Evolutionary conservation across 2,113 vertebrate species (phyloP), one percentile per base, ranked within the genome.

Genomic region (Eleginops maclovinus): DNA sequence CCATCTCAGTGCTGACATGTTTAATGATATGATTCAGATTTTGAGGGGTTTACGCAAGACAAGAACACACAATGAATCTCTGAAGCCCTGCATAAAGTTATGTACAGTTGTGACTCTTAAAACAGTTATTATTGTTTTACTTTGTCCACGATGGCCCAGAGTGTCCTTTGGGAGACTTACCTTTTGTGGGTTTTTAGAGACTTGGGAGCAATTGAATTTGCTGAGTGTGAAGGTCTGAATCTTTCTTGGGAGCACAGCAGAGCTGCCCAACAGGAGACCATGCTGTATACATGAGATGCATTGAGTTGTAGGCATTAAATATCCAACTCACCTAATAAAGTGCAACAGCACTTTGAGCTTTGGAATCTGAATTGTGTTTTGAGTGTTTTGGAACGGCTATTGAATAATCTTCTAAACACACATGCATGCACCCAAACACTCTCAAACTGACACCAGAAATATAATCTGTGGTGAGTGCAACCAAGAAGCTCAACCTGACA

Each of bases 41-140:
- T 60, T 53, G 50, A n/a, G 41, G 21, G 17, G 68, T 82, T 89
- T 86, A 66, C 24, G 46, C 21, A 81, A 85, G 81, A 75, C 81
- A 83, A 84, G 81, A 83, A 77, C 62, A 76, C 67, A 65, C 36
- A 12, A 81, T 84, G 78, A 85, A 85, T 91, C 88, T 90, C 75
- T 53, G n/a, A 28, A 85, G 78, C 63, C 51, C 16, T 17, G 74
- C 61, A 83, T 86, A 91, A 89, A 86, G 65, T 83, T 82, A 88
- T 90, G 87, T 85, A 88, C 61, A 72, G 83, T 83, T 75, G 62
- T 70, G 80, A 71, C 44, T 76, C 44, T 59, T 50, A 77, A 83
- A 68, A 82, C 59, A 76, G 72, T 44, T 58, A 60, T 79, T 88
- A 90, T 85, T 77, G 65, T 69, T 81, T 89, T 90, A n/a, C n/a